Evolutionary conservation across 2,113 vertebrate species (phyloP).

Genomic region (Mesitornis unicolor): DNA sequence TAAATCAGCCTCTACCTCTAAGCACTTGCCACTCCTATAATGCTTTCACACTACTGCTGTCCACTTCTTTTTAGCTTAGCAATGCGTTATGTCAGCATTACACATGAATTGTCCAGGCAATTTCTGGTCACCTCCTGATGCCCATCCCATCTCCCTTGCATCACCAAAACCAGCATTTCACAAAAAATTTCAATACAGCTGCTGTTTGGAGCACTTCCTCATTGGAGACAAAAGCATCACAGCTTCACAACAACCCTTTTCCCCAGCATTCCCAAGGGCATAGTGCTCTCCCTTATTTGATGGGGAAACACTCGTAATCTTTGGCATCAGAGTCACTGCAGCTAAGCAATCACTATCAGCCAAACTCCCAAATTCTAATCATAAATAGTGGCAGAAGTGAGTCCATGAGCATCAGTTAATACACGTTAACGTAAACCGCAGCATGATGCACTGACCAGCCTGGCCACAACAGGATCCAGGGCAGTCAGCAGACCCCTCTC

Average conservation of each 20-base stretch:
- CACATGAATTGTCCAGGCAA: not conserved
- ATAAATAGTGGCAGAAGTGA: not conserved
- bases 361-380: not conserved
- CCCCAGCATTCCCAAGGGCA: not conserved
- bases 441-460: not conserved
- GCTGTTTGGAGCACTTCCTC: not conserved
- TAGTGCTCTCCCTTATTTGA: fast-evolving
- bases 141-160: not conserved
- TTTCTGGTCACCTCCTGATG: not conserved
- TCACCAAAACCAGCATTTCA: not conserved
- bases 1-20: not conserved
- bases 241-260: not conserved
- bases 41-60: not conserved
- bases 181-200: not conserved
- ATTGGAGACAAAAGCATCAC: not conserved
- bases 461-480: not conserved
- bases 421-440: not conserved
- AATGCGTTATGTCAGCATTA: not conserved
- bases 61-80: not conserved
- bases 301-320: not conserved
- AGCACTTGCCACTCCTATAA: not conserved
- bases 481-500: not conserved
- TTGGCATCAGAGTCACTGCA: not conserved
- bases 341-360: not conserved
- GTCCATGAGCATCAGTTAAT: not conserved